Base-by-base conservation (phyloP, 1,140 invertebrate genomes). In the Belonocnema kinseyi region DNA sequence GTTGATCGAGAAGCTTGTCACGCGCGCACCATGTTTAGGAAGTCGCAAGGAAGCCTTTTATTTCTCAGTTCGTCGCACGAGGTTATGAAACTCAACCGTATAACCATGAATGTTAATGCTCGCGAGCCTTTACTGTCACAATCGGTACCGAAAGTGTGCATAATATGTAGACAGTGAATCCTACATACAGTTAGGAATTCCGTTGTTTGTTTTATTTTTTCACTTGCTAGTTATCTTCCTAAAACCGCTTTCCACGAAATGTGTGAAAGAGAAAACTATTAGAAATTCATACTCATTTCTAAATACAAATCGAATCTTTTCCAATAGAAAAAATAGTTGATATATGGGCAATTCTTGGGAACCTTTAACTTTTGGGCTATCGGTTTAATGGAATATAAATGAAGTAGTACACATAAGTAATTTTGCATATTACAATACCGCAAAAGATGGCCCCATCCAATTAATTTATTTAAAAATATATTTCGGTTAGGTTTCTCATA, bases 31-130 rank as follows among this genome's bases (percentile, higher is more conserved):
- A 78, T 85, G 82, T 79, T 82, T 82, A 82, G 78, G 81, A 83
- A 86, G 80, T 83, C 77, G 75, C 72, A 17, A 75, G 75, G 33
- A 79, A 77, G 76, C 74, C 74, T 72, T 71, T 76, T 73, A 73
- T 54, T 54, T 75, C 21, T 58, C 79, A 70, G 50, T 66, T 51
- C 40, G 10, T 46, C 7, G 40, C 40, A 46, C 40, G 40, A 70
- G 80, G 82, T 86, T 87, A 83, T 82, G 77, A 85, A 85, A 83
- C 78, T 76, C 56, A 33, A 80, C 79, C 79, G 79, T 77, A 46
- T 46, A 82, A 81, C 76, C 77, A 58, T 83, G 79, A 85, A 85
- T 86, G 82, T 80, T 82, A 85, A 84, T 85, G 79, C 76, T 73
- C 46, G 56, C 54, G 54, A 77, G 72, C 58, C 58, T 61, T 61